Percentiles rank a stretch among this genome's conserved stretches.
These are phyloP conservation scores for Lucifuga dentata DNA, from an alignment of 2,113 vertebrate species.

Conservation along the genomic window DNA sequence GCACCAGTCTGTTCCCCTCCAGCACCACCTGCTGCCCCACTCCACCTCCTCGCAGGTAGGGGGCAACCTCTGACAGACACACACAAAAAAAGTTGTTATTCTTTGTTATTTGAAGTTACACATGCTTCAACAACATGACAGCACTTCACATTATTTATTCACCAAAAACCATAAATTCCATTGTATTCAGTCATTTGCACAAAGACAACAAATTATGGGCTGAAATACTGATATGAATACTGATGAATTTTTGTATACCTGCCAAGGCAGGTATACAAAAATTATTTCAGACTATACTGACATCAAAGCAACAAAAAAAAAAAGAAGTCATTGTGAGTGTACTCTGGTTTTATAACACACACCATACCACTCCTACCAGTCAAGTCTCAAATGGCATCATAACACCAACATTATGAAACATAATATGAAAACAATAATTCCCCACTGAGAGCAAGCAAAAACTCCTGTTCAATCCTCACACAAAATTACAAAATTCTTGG, in stretches of 20 bases:
- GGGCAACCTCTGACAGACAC: conserved; percentile 81
- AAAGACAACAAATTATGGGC: not conserved
- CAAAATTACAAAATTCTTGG: no score
- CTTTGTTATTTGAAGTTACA: conserved; percentile 8
- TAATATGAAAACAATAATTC: no score
- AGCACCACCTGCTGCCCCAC: conserved; percentile 75
- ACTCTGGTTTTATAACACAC: not conserved
- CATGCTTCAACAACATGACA: not conserved
- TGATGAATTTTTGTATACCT: conserved; percentile 38
- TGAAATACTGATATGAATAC: not conserved
- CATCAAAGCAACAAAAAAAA: conserved; percentile 9
- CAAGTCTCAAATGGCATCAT: no score
- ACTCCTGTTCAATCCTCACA: no score
- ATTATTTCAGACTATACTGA: not conserved
- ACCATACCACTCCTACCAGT: no score
- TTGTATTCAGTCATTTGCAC: conserved; percentile 1
- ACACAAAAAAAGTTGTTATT: conserved; percentile 13
- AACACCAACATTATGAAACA: no score
- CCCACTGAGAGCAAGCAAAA: no score
- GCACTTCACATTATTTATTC: not conserved
- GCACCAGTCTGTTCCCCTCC: conserved; percentile 93
- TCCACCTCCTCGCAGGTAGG: conserved; percentile 67
- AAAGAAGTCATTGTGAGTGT: not conserved
- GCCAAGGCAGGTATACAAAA: conserved; percentile 34
- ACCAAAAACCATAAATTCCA: not conserved